Conservation (phyloP, 1,140 invertebrate species). For the Meloidogyne floridensis region DNA sequence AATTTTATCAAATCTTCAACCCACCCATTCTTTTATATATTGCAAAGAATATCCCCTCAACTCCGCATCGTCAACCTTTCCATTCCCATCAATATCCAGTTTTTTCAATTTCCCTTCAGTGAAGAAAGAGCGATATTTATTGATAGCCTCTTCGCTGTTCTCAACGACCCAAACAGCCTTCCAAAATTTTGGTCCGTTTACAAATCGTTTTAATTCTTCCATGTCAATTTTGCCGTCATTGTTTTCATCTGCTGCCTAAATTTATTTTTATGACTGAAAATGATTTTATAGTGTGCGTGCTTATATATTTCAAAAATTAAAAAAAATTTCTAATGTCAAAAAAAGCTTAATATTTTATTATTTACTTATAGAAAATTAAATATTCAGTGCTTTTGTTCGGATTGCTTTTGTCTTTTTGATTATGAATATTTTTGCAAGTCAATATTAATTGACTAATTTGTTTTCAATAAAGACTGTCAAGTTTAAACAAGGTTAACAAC, state of each 20-base stretch:
- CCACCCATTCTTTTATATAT: constrained; percentile 1
- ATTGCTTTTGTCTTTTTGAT: too few relatives aligned
- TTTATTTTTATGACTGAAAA: not conserved
- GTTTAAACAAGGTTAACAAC: too few relatives aligned
- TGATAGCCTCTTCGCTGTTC: not conserved
- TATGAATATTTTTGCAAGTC: too few relatives aligned
- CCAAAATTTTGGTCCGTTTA: constrained; percentile 6
- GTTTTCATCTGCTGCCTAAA: not conserved
- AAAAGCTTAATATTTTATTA: too few relatives aligned
- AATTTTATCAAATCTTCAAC: too few relatives aligned
- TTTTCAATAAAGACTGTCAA: too few relatives aligned
- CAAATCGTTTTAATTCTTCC: not conserved
- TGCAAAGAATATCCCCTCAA: not conserved
- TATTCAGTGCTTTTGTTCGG: too few relatives aligned
- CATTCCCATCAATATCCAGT: not conserved
- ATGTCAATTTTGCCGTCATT: not conserved
- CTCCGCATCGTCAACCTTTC: not conserved
- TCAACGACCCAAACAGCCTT: not conserved
- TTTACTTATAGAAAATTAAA: too few relatives aligned
- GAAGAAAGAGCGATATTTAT: not conserved
- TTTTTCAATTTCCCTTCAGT: not conserved
- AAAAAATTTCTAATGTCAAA: too few relatives aligned
- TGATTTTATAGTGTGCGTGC: too few relatives aligned
- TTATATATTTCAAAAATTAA: too few relatives aligned
- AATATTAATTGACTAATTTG: too few relatives aligned